phyloP scores from a whole-genome alignment of 2,797 vertebrate genomes.

The Hydrolagus colliei region DNA sequence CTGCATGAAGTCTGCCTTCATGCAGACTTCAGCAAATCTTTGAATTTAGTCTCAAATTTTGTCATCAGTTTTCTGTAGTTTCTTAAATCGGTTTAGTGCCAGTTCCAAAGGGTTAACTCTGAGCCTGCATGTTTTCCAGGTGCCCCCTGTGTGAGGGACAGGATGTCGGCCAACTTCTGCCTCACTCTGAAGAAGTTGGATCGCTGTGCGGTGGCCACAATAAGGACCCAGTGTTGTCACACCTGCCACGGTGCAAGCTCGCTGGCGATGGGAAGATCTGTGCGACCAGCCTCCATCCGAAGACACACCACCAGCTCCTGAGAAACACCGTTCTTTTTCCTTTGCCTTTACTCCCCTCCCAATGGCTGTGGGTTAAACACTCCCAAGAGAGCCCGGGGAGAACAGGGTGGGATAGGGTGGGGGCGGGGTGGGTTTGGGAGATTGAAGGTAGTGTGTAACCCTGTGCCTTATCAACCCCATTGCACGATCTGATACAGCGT shows the following conservation, averaged over 20 bases:
- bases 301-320: background rate
- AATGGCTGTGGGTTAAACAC: background rate
- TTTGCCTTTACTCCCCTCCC: background rate
- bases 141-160: slow-evolving; percentile 53
- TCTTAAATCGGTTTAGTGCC: background rate
- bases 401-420: no score
- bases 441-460: background rate
- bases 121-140: slow-evolving; percentile 20
- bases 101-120: background rate
- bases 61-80: no score
- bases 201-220: slow-evolving; percentile 48
- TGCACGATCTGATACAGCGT: no score
- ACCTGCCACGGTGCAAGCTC: slow-evolving; percentile 41
- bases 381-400: no score
- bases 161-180: slow-evolving; percentile 58
- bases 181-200: slow-evolving; percentile 54
- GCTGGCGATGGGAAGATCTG: background rate
- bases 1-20: no score
- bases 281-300: background rate
- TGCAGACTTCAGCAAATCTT: no score
- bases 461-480: background rate
- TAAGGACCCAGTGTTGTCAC: slow-evolving; percentile 57
- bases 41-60: no score
- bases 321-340: background rate
- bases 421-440: no score